A percentile compares a stretch with the other conserved stretches of the same genome.
phyloP scores from a whole-genome alignment of 2,797 vertebrate genomes.

The Percopsis omiscomaycus region DNA sequence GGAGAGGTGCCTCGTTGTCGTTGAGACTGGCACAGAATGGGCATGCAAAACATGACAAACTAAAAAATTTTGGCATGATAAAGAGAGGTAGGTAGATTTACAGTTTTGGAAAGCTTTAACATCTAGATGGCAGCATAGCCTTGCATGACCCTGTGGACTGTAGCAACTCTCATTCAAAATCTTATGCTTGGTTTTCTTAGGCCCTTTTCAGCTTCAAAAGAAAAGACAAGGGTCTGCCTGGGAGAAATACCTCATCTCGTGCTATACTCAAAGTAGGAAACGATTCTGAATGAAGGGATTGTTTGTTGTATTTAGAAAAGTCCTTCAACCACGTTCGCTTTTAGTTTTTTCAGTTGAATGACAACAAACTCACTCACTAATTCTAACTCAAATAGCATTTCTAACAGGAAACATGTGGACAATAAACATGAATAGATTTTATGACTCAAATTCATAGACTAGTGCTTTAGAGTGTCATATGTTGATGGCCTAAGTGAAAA shows the following conservation, averaged over 20 bases:
- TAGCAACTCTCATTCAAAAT: not conserved
- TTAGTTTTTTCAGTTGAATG: conserved; percentile 1
- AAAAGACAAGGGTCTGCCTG: conserved; percentile 56
- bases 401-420: not conserved
- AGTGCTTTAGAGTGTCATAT: not conserved
- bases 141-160: not conserved
- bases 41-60: conserved; percentile 63
- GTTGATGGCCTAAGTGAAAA: not conserved
- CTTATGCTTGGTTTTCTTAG: conserved; percentile 46
- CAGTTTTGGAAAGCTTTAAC: not conserved
- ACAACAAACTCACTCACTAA: not conserved
- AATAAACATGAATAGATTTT: not conserved
- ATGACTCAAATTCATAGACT: conserved; percentile 2
- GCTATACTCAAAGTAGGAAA: conserved; percentile 54
- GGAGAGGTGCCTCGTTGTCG: conserved; percentile 75
- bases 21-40: conserved; percentile 75
- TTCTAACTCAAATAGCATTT: not conserved
- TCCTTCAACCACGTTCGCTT: not conserved
- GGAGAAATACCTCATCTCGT: conserved; percentile 70
- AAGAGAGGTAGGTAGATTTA: conserved; percentile 58
- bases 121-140: conserved; percentile 24
- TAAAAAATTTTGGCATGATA: conserved; percentile 34
- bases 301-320: not conserved
- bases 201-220: conserved; percentile 22
- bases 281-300: conserved; percentile 4